Evolutionary conservation across 1,140 invertebrate species (phyloP), one percentile per base, ranked within the genome.

Genomic region (Spodoptera litura): DNA sequence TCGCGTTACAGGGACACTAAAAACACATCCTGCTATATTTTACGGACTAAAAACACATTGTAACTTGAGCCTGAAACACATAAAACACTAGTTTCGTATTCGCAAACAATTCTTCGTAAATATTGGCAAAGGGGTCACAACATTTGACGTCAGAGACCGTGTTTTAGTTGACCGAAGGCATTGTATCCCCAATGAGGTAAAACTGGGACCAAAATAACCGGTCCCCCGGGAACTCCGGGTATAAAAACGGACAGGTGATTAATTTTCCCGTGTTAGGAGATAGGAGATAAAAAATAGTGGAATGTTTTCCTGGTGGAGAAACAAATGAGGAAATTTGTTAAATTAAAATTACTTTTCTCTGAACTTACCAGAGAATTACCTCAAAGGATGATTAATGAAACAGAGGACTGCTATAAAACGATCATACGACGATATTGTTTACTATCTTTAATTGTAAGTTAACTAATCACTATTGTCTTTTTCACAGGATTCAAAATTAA

Each of bases 401-500:
- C 38, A 44, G 6, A 4, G 1, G 38, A 44, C 6, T 8, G 38
- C 5, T 44, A 44, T 44, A 44, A 31, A 31, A 10, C 38, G 38
- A 44, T 6, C 6, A 1, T 9, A 4, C 38, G 9, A 44, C 38
- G 4, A 8, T 44, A 44, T 44, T 44, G 4, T 44, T 44, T 9
- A 44, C 38, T 44, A 44, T 44, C 5, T 4, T 44, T 5, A 38
- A 8, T 44, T 44, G 4, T 44, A 44, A 10, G n/a, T 44, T 8
- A 2, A 44, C 2, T 44, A 44, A 44, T n/a, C 4, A 13, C 15
- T 15, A 38, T 9, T 73, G 78, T 64, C 49, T 13, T 62, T 51
- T 49, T 66, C 74, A 70, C 38, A 99, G 97, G 99, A 99, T 93
- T 95, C 96, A 0, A 98, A 98, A 91, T 94, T 99, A 53, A 95